Percentiles rank a stretch among this genome's conserved stretches.
Evolutionary conservation across 2,113 vertebrate genomes (phyloP).

Genomic region (Gallinago jamesoni): DNA sequence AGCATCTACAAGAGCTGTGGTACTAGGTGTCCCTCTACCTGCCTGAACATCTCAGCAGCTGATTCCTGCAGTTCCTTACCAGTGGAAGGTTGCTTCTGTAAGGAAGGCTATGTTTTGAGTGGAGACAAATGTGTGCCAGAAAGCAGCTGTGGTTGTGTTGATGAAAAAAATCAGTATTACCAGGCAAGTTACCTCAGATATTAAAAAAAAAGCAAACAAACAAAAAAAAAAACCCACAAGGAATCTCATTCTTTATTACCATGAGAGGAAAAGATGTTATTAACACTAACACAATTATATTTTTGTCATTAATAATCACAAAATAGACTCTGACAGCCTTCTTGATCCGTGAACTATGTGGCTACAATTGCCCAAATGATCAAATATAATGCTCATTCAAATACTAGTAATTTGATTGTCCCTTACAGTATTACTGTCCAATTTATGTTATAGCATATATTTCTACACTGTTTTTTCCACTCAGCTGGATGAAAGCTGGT

Average conservation of each 20-base stretch:
- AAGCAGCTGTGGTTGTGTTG: constrained; percentile 69
- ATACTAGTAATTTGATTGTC: background rate
- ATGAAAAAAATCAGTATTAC: constrained; percentile 75
- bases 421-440: background rate
- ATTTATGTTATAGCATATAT: background rate
- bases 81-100: constrained; percentile 74
- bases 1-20: constrained; percentile 69
- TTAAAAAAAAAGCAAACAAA: background rate
- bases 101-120: constrained; percentile 68
- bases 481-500: constrained; percentile 85
- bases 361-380: background rate
- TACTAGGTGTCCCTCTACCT: constrained; percentile 61
- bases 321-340: background rate
- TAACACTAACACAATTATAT: background rate
- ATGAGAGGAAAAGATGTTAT: background rate
- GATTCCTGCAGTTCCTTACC: constrained; percentile 48
- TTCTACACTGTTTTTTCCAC: background rate
- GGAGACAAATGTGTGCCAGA: constrained; percentile 65
- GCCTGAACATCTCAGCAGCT: background rate
- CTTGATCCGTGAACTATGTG: background rate
- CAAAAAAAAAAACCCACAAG: background rate
- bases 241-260: background rate
- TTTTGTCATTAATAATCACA: background rate
- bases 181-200: constrained; percentile 67
- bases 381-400: background rate